Percentiles rank a stretch among this genome's conserved stretches.
These are phyloP conservation scores for Craniophora ligustri DNA, from an alignment of 2,888 invertebrate genomes.

Conservation along the genomic window DNA sequence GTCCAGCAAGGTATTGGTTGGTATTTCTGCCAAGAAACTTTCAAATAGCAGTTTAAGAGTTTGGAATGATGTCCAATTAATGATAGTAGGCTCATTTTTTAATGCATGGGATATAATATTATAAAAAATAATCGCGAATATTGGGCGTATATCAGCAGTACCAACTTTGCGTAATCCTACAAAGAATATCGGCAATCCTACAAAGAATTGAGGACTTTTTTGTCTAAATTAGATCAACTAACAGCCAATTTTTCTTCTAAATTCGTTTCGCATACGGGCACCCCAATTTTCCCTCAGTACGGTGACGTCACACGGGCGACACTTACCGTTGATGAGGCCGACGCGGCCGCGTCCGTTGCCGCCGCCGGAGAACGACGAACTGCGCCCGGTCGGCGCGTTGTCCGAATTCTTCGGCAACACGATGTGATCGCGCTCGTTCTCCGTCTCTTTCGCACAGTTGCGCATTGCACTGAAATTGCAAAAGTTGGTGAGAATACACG, in stretches of 20 bases:
- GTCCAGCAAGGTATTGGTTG: too few species aligned
- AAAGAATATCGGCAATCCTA: too few species aligned
- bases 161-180: too few species aligned
- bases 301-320: background rate
- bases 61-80: too few species aligned
- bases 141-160: too few species aligned
- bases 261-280: conserved; percentile 15
- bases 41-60: too few species aligned
- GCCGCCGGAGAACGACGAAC: conserved; percentile 89
- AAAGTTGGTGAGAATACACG: too few species aligned
- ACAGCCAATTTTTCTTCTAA: background rate
- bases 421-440: conserved; percentile 87
- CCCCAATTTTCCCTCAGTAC: background rate
- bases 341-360: conserved; percentile 71
- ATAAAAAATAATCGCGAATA: too few species aligned
- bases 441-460: conserved; percentile 88
- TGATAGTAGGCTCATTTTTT: too few species aligned
- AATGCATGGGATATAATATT: too few species aligned
- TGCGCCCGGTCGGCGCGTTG: conserved; percentile 90
- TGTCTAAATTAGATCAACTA: background rate
- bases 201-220: too few species aligned
- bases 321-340: conserved; percentile 80
- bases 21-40: too few species aligned
- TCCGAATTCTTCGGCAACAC: conserved; percentile 90
- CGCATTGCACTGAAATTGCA: conserved; percentile 90